Percentiles rank a stretch among this genome's conserved stretches.
These are phyloP conservation scores for Loripinus fragilis DNA, from an alignment of 2,888 invertebrate species.

Conservation along the genomic window DNA sequence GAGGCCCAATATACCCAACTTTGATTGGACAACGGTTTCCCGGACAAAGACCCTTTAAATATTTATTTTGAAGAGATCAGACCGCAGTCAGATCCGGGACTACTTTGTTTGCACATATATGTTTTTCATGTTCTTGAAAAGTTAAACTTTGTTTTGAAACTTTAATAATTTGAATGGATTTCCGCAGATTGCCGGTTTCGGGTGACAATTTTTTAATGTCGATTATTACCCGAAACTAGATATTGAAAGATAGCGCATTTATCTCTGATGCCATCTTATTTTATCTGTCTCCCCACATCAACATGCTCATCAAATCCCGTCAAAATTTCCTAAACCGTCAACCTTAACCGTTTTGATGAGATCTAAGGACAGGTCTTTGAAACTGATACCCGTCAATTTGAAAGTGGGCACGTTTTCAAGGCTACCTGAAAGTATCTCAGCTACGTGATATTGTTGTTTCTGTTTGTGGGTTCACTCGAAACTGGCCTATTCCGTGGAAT, in stretches of 20 bases:
- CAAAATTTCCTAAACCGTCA: neutral
- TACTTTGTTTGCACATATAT: too few species aligned
- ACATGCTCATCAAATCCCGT: neutral
- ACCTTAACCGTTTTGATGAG: neutral
- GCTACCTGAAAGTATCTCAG: too few species aligned
- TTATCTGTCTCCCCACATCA: conserved; percentile 2
- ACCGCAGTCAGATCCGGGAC: too few species aligned
- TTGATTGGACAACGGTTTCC: too few species aligned
- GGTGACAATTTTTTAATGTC: neutral
- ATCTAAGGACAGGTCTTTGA: neutral
- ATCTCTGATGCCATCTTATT: neutral
- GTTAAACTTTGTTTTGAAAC: neutral
- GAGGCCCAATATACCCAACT: too few species aligned
- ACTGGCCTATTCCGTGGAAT: too few species aligned
- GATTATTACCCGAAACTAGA: conserved; percentile 1
- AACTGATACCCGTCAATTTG: neutral
- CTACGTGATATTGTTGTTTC: too few species aligned
- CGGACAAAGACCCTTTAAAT: too few species aligned
- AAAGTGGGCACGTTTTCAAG: neutral
- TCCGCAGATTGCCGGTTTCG: conserved; percentile 5
- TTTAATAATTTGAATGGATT: neutral
- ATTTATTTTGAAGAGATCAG: too few species aligned
- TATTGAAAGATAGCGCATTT: conserved; percentile 5
- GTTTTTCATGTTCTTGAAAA: too few species aligned
- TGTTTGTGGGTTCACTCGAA: too few species aligned